Evolutionary conservation across 2,797 vertebrate genomes (phyloP), one percentile per base, ranked within the genome.

Genomic region (Miichthys miiuy): DNA sequence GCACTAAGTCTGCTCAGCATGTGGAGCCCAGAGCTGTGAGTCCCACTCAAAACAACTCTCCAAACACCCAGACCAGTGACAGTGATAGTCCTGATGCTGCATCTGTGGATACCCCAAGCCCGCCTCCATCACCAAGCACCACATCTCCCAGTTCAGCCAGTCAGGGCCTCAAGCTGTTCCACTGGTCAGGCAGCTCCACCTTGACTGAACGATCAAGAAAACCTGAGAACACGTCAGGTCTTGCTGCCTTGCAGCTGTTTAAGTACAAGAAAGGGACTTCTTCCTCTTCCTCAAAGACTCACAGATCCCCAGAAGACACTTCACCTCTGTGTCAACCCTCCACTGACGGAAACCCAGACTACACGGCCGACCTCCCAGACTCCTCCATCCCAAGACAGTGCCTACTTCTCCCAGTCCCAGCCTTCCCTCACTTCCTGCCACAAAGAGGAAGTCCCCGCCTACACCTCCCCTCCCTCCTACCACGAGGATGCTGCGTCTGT

Each of bases 371-470:
- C 1, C 76, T 78, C 20, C 65, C 6, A 18, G 90, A 92, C 55
- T 94, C 91, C 93, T 38, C 83, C 87, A 0, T 94, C 95, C 83
- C 93, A 95, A 78, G 88, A 95, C 75, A 93, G 93, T 9, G 87
- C 82, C 3, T 89, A 94, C 85, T 89, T 91, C 47, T 95, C 95
- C 5, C 94, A 95, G 71, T 95, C 95, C 1, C 94, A 94, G 73
- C 78, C 87, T 46, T 69, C 13, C 51, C 63, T 73, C 60, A 44
- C 46, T 21, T 72, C 89, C 68, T 63, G 42, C 62, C 30, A 73
- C 34, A 38, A 52, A 20, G 81, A 88, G 13, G 83, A 89, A 51
- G 27, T 27, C 23, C 20, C 74, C 67, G 21, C 55, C 76, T 2
- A 17, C 64, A 56, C n/a, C 21, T n/a, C 25, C 12, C 9, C 68